Evolutionary conservation across 2,113 vertebrate species (phyloP), one percentile per base, ranked within the genome.

Genomic region (Mustela nigripes): DNA sequence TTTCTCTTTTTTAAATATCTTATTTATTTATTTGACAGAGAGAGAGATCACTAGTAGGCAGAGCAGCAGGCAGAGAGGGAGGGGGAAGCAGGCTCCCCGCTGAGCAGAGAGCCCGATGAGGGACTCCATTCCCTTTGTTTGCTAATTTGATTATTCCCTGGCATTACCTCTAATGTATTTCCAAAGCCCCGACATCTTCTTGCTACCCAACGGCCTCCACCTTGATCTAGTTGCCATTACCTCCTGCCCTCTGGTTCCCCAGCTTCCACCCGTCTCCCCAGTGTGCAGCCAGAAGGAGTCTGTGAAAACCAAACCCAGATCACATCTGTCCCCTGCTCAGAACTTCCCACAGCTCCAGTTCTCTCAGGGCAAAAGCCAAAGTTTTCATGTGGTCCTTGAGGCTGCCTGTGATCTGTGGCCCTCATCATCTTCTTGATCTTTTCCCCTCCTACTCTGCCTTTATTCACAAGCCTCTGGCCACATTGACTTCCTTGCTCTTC

Each of bases 301-400:
- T 50, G 42, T 36, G 80, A 65, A 48, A 85, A 65, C 42, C 31
- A 24, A 89, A 80, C 50, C 58, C 22, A 9, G 73, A 14, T 42
- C 74, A 62, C 48, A 39, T n/a, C 22, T 36, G 0, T 60, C 62
- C 19, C 7, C 10, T 45, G 22, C 21, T 65, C 81, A 42, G 86
- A 90, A 31, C 53, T 58, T 45, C 26, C 42, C 3, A 10, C 0
- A 36, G 53, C 31, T 26, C 69, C 33, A 22, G 0, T 33, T 48
- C 45, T 71, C 18, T 45, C 26, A 58, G 62, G 76, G 14, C 78
- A 73, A 42, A 45, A 76, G 26, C 80, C 80, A 48, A 33, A 16
- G 39, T 15, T 67, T 15, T 31, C 53, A 12, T 0, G 1, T 11
- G 42, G 69, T 21, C 42, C 21, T 1, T 0, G 7, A 16, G 69